Evolutionary conservation across 2,797 vertebrate genomes (phyloP).

Genomic region (Threskiornis aethiopicus): DNA sequence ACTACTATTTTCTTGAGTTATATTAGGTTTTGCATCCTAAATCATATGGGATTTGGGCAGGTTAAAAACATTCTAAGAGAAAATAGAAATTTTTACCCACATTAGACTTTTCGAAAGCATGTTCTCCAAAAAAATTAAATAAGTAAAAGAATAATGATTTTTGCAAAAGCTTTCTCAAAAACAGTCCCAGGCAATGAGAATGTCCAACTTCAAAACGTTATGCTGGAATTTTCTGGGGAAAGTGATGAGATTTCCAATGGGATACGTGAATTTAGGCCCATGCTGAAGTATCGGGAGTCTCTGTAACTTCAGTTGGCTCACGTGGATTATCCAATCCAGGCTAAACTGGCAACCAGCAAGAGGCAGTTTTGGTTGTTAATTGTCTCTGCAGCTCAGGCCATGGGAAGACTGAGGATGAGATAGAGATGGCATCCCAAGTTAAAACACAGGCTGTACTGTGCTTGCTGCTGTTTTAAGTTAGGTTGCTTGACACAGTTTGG

Average conservation of each 20-base stretch:
- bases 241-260: neutral
- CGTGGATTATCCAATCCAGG: neutral
- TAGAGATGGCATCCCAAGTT: neutral
- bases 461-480: neutral
- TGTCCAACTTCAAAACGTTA: rapidly evolving
- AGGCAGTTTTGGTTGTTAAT: neutral
- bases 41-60: neutral
- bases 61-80: neutral
- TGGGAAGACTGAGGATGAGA: neutral
- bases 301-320: neutral
- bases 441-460: neutral
- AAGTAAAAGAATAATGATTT: neutral
- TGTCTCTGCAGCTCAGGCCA: neutral
- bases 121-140: neutral
- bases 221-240: neutral
- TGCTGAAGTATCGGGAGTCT: neutral
- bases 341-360: neutral
- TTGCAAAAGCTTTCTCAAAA: neutral
- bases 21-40: neutral
- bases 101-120: neutral
- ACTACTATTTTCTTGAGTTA: neutral
- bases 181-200: neutral
- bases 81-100: neutral
- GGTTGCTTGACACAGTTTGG: neutral
- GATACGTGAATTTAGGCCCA: neutral